phyloP scores from a whole-genome alignment of 2,888 invertebrate genomes.

The Agrilus cyanescens region DNA sequence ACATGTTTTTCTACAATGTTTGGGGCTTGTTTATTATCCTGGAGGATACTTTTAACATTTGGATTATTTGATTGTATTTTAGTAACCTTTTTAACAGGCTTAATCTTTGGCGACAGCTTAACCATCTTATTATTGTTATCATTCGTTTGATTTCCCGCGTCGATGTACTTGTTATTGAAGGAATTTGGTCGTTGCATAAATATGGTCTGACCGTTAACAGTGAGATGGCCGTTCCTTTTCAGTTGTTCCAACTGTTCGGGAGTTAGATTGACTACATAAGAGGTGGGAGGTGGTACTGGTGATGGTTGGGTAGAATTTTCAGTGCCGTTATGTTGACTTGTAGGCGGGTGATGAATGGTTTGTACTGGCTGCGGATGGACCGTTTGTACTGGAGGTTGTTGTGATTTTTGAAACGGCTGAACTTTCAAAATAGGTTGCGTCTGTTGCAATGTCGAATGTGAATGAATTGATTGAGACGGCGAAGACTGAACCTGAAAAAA shows the following conservation, averaged over 20 bases:
- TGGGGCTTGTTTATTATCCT: slow-evolving; percentile 10
- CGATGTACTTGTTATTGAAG: slow-evolving; percentile 9
- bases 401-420: slow-evolving; percentile 32
- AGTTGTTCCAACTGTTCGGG: slow-evolving; percentile 35
- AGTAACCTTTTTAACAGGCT: slow-evolving; percentile 29
- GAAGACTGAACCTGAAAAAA: not conserved
- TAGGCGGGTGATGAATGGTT: slow-evolving; percentile 19
- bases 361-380: slow-evolving; percentile 31
- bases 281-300: slow-evolving; percentile 26
- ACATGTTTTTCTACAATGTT: slow-evolving; percentile 17
- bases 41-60: slow-evolving; percentile 6
- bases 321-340: slow-evolving; percentile 8
- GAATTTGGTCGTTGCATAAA: slow-evolving; percentile 32
- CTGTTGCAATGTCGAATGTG: slow-evolving; percentile 17
- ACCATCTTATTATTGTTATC: slow-evolving; percentile 19
- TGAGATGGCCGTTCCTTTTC: slow-evolving; percentile 34
- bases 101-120: slow-evolving; percentile 32
- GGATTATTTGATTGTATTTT: slow-evolving; percentile 8
- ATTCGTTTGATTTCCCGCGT: slow-evolving; percentile 13
- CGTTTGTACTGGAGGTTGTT: slow-evolving; percentile 32
- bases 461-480: slow-evolving; percentile 12
- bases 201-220: slow-evolving; percentile 36
- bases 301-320: slow-evolving; percentile 16
- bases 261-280: slow-evolving; percentile 35
- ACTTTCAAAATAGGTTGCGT: slow-evolving; percentile 20